phyloP scores from a whole-genome alignment of 2,797 vertebrate species.

The Artibeus lituratus region DNA sequence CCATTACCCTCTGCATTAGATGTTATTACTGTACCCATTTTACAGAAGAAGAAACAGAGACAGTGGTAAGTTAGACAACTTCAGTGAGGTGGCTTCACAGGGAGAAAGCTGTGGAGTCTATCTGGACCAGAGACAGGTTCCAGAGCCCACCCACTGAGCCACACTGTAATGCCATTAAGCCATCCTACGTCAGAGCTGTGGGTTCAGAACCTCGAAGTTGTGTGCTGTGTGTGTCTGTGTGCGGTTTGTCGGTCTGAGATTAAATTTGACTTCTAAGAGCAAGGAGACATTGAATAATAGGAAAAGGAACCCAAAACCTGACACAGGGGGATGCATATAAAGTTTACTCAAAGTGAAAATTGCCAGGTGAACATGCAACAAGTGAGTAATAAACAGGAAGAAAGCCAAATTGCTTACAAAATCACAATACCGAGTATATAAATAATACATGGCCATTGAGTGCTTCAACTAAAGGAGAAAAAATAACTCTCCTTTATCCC shows the following conservation, averaged over 20 bases:
- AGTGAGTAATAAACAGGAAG: neutral
- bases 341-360: neutral
- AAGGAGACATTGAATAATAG: neutral
- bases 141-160: neutral
- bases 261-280: neutral
- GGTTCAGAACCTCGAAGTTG: neutral
- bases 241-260: neutral
- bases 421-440: neutral
- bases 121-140: neutral
- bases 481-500: neutral
- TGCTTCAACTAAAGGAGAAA: slow-evolving; percentile 1
- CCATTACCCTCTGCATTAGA: neutral
- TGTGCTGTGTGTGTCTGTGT: too few relatives aligned
- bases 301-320: neutral
- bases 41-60: neutral
- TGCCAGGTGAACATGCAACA: neutral
- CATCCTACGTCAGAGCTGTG: neutral
- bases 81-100: neutral
- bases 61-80: neutral
- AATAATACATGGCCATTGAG: neutral
- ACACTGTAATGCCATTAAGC: neutral
- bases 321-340: neutral
- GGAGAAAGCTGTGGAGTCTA: neutral
- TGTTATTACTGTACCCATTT: neutral
- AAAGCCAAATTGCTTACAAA: neutral